phyloP scores from a whole-genome alignment of 1,140 invertebrate species.

The Plutomurus gul region DNA sequence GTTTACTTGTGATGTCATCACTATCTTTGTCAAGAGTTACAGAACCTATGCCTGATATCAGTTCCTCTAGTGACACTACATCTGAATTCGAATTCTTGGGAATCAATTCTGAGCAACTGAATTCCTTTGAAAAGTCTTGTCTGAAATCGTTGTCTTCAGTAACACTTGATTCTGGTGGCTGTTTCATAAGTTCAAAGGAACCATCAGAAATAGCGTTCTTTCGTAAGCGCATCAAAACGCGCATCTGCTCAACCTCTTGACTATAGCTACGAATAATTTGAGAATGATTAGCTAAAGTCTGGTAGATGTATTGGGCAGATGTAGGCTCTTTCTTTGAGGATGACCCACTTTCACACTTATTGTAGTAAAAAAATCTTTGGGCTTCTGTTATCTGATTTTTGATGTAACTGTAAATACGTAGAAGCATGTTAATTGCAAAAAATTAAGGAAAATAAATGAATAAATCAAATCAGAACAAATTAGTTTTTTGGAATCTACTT shows the following conservation, averaged over 20 bases:
- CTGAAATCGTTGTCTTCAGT: neutral
- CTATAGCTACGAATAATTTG: slow-evolving; percentile 3
- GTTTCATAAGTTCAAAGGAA: neutral
- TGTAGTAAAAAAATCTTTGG: slow-evolving; percentile 12
- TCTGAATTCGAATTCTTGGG: no score
- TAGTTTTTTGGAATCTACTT: no score
- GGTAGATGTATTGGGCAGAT: slow-evolving; percentile 11
- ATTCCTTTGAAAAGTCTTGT: no score
- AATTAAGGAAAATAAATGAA: neutral
- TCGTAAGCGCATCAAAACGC: neutral
- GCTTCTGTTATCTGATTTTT: slow-evolving; percentile 24
- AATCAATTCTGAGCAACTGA: no score
- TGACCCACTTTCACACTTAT: neutral
- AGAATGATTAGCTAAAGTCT: slow-evolving; percentile 33
- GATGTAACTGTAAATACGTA: slow-evolving; percentile 21
- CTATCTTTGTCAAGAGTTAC: neutral
- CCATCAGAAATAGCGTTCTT: neutral
- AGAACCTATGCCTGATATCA: neutral
- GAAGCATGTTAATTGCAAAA: neutral
- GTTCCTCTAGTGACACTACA: neutral
- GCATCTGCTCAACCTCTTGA: neutral
- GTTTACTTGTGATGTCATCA: neutral
- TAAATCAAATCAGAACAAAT: neutral
- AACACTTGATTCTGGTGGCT: neutral
- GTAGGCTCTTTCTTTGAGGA: neutral